These are phyloP conservation scores for Aspidoscelis tigris DNA, from an alignment of 2,113 vertebrate genomes.

Conservation along the genomic window DNA sequence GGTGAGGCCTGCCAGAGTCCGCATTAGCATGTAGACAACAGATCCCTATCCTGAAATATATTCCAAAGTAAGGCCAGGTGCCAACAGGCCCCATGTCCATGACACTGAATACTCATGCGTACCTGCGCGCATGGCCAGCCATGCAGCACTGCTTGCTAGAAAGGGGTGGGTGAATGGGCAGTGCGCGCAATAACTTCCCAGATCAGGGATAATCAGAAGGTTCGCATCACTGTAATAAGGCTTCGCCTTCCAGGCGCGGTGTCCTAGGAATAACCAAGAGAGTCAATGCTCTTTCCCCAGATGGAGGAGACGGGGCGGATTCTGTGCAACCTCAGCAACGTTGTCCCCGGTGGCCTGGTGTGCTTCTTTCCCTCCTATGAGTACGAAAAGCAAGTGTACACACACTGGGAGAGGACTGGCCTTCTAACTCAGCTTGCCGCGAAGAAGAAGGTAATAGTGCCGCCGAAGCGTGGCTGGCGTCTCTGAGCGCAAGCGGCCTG, in stretches of 20 bases:
- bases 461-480: neutral
- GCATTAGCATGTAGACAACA: too few relatives aligned
- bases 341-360: slow-evolving; percentile 90
- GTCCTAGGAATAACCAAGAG: neutral
- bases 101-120: too few relatives aligned
- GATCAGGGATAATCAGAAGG: neutral
- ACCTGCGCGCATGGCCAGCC: too few relatives aligned
- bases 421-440: slow-evolving; percentile 78
- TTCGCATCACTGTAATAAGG: neutral
- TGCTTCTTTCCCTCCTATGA: slow-evolving; percentile 97
- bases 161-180: too few relatives aligned
- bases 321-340: slow-evolving; percentile 90
- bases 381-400: slow-evolving; percentile 82
- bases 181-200: neutral
- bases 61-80: too few relatives aligned
- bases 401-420: slow-evolving; percentile 88
- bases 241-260: neutral
- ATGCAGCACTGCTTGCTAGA: too few relatives aligned
- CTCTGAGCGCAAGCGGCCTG: neutral
- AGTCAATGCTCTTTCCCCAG: slow-evolving; percentile 64
- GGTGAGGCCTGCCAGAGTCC: too few relatives aligned
- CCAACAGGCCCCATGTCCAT: too few relatives aligned
- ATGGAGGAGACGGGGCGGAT: slow-evolving; percentile 91
- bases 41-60: too few relatives aligned
- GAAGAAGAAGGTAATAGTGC: slow-evolving; percentile 87